A percentile compares a stretch with the other conserved stretches of the same genome.
Conservation (phyloP, 2,888 invertebrate species). For the Acleris cristana region DNA sequence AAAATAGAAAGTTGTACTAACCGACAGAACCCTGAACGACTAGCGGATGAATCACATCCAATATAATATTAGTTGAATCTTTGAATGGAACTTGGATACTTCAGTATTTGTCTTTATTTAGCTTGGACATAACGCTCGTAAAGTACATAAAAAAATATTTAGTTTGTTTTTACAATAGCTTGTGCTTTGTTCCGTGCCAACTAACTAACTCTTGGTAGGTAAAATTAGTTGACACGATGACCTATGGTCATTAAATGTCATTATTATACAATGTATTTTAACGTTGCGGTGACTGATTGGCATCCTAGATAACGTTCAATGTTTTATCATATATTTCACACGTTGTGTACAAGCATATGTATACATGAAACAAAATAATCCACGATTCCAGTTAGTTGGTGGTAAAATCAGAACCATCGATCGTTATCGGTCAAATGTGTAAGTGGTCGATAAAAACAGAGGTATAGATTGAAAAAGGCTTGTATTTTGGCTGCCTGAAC, state of each 20-base stretch:
- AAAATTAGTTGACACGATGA: constrained; percentile 19
- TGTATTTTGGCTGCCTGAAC: too few species aligned
- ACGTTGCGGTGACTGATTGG: constrained; percentile 25
- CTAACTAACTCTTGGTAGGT: constrained; percentile 12
- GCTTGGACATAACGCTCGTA: neutral
- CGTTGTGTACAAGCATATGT: neutral
- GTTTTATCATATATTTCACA: constrained; percentile 18
- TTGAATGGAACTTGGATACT: constrained; percentile 22
- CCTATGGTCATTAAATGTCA: constrained; percentile 16
- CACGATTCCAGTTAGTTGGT: neutral
- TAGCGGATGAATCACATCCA: constrained; percentile 37
- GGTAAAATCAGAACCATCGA: neutral
- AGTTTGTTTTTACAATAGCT: too few species aligned
- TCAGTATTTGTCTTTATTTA: constrained; percentile 1
- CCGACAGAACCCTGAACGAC: constrained; percentile 47
- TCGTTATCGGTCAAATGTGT: too few species aligned
- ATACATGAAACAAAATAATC: too few species aligned
- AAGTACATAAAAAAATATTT: neutral
- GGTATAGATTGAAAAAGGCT: too few species aligned
- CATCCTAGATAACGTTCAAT: constrained; percentile 12
- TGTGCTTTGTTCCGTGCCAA: too few species aligned
- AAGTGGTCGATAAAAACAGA: too few species aligned
- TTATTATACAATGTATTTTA: constrained; percentile 25
- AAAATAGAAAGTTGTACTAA: constrained; percentile 40
- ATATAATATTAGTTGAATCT: constrained; percentile 8